Percentiles rank a stretch among this genome's conserved stretches.
phyloP scores from a whole-genome alignment of 2,888 invertebrate genomes.

The Idaea dimidiata region DNA sequence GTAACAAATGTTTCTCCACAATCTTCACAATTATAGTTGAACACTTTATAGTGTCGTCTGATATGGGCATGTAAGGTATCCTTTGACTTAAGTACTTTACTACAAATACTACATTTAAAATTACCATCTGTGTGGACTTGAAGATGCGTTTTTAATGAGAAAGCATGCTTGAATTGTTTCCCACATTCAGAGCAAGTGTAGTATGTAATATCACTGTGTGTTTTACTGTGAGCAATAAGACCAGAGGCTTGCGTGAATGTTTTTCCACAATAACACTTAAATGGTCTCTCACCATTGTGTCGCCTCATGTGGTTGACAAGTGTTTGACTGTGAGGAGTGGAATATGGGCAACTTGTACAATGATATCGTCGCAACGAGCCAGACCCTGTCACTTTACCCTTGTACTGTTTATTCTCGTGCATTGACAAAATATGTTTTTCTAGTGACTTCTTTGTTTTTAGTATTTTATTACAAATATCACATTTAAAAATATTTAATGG shows the following conservation, averaged over 20 bases:
- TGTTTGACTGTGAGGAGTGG: slow-evolving; percentile 71
- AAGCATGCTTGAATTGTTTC: slow-evolving; percentile 74
- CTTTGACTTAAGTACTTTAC: slow-evolving; percentile 65
- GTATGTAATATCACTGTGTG: slow-evolving; percentile 58
- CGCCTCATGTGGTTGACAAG: slow-evolving; percentile 69
- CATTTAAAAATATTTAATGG: slow-evolving; percentile 37
- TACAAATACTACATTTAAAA: slow-evolving; percentile 61
- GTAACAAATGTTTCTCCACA: slow-evolving; percentile 74
- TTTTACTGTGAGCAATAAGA: slow-evolving; percentile 66
- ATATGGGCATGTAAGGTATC: slow-evolving; percentile 63
- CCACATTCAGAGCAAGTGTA: slow-evolving; percentile 70
- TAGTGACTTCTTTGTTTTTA: slow-evolving; percentile 56
- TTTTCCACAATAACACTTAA: slow-evolving; percentile 69
- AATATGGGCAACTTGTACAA: slow-evolving; percentile 66
- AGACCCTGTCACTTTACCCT: slow-evolving; percentile 63
- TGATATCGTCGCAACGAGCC: slow-evolving; percentile 61
- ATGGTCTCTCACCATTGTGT: slow-evolving; percentile 71
- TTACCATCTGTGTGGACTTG: slow-evolving; percentile 61
- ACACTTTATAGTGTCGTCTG: slow-evolving; percentile 68
- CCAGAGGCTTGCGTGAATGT: slow-evolving; percentile 69
- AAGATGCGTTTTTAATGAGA: slow-evolving; percentile 63
- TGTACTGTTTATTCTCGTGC: slow-evolving; percentile 62
- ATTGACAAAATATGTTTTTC: slow-evolving; percentile 57
- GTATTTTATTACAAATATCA: slow-evolving; percentile 51
- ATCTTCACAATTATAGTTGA: slow-evolving; percentile 71